A percentile compares a stretch with the other conserved stretches of the same genome.
These are phyloP conservation scores for Mobula birostris DNA, from an alignment of 2,113 vertebrate genomes.

Conservation along the genomic window DNA sequence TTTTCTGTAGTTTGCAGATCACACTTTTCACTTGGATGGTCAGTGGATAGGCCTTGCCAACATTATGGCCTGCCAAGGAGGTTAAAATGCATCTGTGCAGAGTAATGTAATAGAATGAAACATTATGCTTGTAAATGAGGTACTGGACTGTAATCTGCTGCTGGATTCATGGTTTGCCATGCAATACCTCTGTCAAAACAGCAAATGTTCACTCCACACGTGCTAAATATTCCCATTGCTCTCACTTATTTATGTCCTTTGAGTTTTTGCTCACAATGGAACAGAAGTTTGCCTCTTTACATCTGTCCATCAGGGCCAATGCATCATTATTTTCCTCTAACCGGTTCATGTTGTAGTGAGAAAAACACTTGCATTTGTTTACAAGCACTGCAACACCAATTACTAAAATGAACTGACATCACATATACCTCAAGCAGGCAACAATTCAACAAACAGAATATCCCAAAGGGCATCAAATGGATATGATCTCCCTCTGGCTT, in stretches of 20 bases:
- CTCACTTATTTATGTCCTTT: not conserved
- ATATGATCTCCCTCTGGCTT: not conserved
- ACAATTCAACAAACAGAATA: not conserved
- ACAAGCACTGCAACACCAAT: not conserved
- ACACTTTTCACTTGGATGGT: too few species aligned
- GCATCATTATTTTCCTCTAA: slow-evolving; percentile 15
- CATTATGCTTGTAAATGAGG: too few species aligned
- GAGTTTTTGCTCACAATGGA: not conserved
- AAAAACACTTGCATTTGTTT: slow-evolving; percentile 19
- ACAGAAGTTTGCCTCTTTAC: not conserved
- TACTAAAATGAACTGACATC: not conserved
- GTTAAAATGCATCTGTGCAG: too few species aligned
- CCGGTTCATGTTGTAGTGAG: not conserved
- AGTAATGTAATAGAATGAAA: too few species aligned
- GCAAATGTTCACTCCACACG: too few species aligned
- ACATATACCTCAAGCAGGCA: not conserved
- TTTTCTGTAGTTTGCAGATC: too few species aligned
- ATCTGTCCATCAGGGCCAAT: not conserved
- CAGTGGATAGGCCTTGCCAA: too few species aligned
- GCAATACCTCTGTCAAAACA: too few species aligned
- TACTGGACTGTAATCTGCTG: too few species aligned
- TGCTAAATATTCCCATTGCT: too few species aligned
- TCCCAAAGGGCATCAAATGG: not conserved
- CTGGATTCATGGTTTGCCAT: too few species aligned
- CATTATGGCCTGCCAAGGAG: too few species aligned